Conservation (phyloP, 2,113 vertebrate genomes). For the Xenopus tropicalis region UCB_Xtro_10.0 CM004448.2:102346501-102347000, state of each 20-base stretch:
- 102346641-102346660: constrained; percentile 28
- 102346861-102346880: constrained; percentile 46
- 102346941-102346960: not conserved
- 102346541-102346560: constrained; percentile 20
- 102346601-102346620: constrained; percentile 26
- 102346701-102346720: constrained; percentile 2
- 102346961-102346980: not conserved
- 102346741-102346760: constrained; percentile 16
- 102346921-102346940: not conserved
- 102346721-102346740: constrained; percentile 16
- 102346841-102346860: constrained; percentile 14
- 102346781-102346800: constrained; percentile 49
- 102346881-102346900: constrained; percentile 12
- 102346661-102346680: not conserved
- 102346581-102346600: constrained; percentile 34
- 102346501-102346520: constrained; percentile 13
- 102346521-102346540: not conserved
- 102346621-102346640: constrained; percentile 51
- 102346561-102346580: constrained; percentile 32
- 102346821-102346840: constrained; percentile 39
- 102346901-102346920: not conserved
- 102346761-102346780: not conserved
- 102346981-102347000: not conserved
- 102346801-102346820: constrained; percentile 54
- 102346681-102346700: not conserved